Evolutionary conservation across 2,888 invertebrate genomes (phyloP), one percentile per base, ranked within the genome.

Genomic region (Capitulum mitella): DNA sequence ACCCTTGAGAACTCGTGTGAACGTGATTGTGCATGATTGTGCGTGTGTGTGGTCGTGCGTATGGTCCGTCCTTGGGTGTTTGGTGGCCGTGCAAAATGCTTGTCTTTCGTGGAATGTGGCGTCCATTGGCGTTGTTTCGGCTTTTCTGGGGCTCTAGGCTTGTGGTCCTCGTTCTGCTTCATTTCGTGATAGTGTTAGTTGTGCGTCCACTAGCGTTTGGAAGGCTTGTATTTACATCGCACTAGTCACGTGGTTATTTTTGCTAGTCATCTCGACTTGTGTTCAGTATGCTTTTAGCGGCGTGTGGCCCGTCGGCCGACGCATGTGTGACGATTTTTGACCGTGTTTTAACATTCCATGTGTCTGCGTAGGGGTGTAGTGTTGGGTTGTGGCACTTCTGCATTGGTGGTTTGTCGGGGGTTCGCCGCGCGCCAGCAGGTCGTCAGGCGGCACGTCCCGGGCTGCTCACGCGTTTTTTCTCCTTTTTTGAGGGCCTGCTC

Each of bases 241-340:
- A 70, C 70, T 70, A 70, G 70, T 70, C 70, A 70, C 22, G 70
- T 37, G 70, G 70, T 70, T 70, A 70, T 70, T 70, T 70, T 70
- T 70, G 70, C 70, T 70, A 70, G 70, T 70, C 70, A 70, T 22
- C 34, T 70, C 70, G 70, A 70, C 70, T 70, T 70, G 70, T 70
- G 70, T 70, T 70, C 70, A 70, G 70, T 26, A 58, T 22, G 70
- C 34, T 37, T 34, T 37, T 70, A 70, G 70, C 12, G 37, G 16
- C n/a, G n/a, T n/a, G n/a, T n/a, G n/a, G 22, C 5, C 3, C 29
- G 61, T 22, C 70, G 70, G 12, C 64, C 16, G 29, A 2, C 34
- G 64, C n/a, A 5, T 19, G 70, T 26, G 37, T 22, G 70, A 1
- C 26, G 34, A 29, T 22, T 26, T 26, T 0, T 70, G 70, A 29